These are phyloP conservation scores for Petrocephalus microphthalmus DNA, from an alignment of 2,113 vertebrate species.

Conservation along the genomic window DNA sequence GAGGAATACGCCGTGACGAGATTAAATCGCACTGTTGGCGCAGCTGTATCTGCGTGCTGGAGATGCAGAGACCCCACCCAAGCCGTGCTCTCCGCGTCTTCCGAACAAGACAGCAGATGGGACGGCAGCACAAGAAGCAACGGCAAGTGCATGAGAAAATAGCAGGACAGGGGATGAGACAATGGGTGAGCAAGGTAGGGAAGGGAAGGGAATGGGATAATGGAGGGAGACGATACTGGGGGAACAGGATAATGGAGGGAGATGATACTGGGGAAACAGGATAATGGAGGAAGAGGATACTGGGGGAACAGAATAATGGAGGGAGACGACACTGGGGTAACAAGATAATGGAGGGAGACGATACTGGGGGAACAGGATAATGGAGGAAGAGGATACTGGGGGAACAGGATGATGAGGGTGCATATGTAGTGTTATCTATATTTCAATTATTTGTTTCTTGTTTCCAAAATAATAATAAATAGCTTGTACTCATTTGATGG, in stretches of 20 bases:
- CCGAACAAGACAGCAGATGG: background rate
- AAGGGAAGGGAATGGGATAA: background rate
- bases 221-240: background rate
- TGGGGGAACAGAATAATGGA: background rate
- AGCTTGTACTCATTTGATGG: background rate
- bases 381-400: background rate
- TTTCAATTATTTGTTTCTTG: background rate
- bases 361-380: background rate
- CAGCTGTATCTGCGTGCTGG: background rate
- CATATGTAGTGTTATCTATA: background rate
- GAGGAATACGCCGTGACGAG: background rate
- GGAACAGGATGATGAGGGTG: background rate
- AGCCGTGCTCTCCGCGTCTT: background rate
- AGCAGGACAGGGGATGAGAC: background rate
- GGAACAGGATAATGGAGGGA: too few species aligned
- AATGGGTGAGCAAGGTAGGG: background rate
- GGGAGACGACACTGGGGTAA: background rate
- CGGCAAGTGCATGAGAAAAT: background rate
- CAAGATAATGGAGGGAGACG: background rate
- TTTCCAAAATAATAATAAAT: background rate
- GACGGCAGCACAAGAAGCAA: background rate
- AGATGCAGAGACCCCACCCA: background rate
- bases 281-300: background rate
- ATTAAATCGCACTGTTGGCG: background rate
- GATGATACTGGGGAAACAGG: too few species aligned